Evolutionary conservation across 2,797 vertebrate species (phyloP), one percentile per base, ranked within the genome.

Genomic region (Cossypha dichroa): DNA sequence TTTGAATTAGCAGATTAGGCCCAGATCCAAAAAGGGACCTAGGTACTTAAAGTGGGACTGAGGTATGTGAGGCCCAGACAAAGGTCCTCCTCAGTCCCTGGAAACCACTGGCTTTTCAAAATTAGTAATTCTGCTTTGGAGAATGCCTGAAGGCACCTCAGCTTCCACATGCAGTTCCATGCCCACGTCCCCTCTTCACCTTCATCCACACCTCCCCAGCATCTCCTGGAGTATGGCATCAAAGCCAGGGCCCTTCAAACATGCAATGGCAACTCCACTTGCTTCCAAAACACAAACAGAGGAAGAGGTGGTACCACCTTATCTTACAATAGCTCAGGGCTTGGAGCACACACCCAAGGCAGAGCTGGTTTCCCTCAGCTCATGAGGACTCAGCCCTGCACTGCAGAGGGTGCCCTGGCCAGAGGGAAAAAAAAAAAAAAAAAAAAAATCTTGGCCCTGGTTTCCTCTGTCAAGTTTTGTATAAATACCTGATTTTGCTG

Each of bases 1-100:
- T 96, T 86, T 96, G 92, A 97, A 95, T 93, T 94, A 95, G 88
- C 75, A 95, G 91, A 96, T 96, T 95, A 96, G 91, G 96, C 90
- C 79, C 85, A 86, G 62, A 75, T 95, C 95, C 96, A 97, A 93
- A 86, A 94, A 88, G 80, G 81, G 96, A 96, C 96, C 90, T 66
- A 95, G 94, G 91, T 94, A 94, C 94, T 95, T 94, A 90, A 84
- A 97, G 76, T 75, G 69, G 82, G 88, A 90, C 93, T 86, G 93
- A 95, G 90, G 90, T 94, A 97, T 95, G 95, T 0, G 1, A 92
- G 93, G 64, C 83, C 83, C 79, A 95, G 88, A 95, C 93, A 95
- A 97, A 96, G 88, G 94, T 97, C 70, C 69, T 95, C 83, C 88
- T 92, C 87, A 95, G 79, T 48, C 93, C 82, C 76, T 95, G 79